These are phyloP conservation scores for Agrochola lychnidis DNA, from an alignment of 2,888 invertebrate species.

Conservation along the genomic window DNA sequence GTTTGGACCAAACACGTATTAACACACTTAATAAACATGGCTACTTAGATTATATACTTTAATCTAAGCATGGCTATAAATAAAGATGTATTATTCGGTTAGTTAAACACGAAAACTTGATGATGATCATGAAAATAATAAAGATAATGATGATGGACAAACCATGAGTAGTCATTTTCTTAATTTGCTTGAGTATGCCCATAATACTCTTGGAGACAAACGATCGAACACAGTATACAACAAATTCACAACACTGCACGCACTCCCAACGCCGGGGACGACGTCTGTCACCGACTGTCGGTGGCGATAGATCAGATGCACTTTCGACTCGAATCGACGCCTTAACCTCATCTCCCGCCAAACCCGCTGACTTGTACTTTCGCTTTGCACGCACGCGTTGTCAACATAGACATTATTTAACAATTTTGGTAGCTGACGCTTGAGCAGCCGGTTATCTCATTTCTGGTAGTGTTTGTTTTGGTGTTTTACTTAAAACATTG, in stretches of 20 bases:
- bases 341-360: slow-evolving; percentile 68
- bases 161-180: slow-evolving; percentile 85
- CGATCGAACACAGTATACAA: slow-evolving; percentile 61
- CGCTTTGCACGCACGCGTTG: slow-evolving; percentile 62
- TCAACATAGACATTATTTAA: slow-evolving; percentile 80
- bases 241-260: slow-evolving; percentile 58
- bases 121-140: neutral
- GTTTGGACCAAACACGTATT: slow-evolving; percentile 2
- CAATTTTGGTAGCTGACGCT: slow-evolving; percentile 59
- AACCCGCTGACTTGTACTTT: slow-evolving; percentile 65
- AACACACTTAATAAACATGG: slow-evolving; percentile 27
- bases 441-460: slow-evolving; percentile 40
- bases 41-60: too few species aligned
- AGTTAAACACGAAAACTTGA: slow-evolving; percentile 21
- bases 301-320: slow-evolving; percentile 78
- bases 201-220: slow-evolving; percentile 66
- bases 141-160: slow-evolving; percentile 66
- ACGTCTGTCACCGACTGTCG: slow-evolving; percentile 76
- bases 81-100: slow-evolving; percentile 42
- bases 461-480: slow-evolving; percentile 32
- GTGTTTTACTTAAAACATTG: neutral
- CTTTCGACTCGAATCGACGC: slow-evolving; percentile 71
- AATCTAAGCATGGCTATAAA: slow-evolving; percentile 19
- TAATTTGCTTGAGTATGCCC: slow-evolving; percentile 88
- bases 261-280: slow-evolving; percentile 69